A percentile compares a stretch with the other conserved stretches of the same genome.
phyloP scores from a whole-genome alignment of 2,113 vertebrate species.

The Ailurus styani region DNA sequence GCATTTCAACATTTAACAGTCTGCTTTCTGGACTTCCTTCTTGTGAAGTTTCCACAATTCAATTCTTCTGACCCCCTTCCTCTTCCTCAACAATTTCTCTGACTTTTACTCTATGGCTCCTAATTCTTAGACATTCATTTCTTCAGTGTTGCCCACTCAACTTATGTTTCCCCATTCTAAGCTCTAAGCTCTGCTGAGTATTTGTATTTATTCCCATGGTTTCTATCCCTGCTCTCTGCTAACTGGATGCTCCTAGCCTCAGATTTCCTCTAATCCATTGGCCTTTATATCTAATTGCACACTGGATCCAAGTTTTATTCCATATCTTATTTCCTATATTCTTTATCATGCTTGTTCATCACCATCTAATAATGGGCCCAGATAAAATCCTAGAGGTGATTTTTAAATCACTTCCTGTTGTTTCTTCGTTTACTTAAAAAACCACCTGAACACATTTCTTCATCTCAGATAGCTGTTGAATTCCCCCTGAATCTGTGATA shows the following conservation, averaged over 20 bases:
- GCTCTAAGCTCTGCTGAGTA: not conserved
- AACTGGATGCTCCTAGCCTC: not conserved
- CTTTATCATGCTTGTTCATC: not conserved
- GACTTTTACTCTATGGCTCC: not conserved
- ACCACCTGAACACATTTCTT: not conserved
- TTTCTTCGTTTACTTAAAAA: not conserved
- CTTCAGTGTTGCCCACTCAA: not conserved
- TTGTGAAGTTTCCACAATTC: not conserved
- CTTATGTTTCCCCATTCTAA: fast-evolving
- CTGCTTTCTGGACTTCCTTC: not conserved
- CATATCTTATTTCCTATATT: not conserved
- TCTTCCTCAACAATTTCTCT: not conserved
- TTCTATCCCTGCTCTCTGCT: not conserved
- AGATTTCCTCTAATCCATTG: not conserved
- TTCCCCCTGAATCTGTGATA: not conserved
- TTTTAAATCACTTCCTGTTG: not conserved
- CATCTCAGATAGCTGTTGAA: not conserved
- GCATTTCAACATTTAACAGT: not conserved
- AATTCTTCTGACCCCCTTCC: not conserved
- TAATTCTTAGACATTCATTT: not conserved
- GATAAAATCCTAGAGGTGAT: not conserved
- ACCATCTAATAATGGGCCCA: not conserved
- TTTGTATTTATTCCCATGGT: not conserved
- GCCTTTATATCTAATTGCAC: not conserved
- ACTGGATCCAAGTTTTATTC: not conserved